Evolutionary conservation across 1,140 invertebrate genomes (phyloP).

Genomic region (Sesamia nonagrioides): DNA sequence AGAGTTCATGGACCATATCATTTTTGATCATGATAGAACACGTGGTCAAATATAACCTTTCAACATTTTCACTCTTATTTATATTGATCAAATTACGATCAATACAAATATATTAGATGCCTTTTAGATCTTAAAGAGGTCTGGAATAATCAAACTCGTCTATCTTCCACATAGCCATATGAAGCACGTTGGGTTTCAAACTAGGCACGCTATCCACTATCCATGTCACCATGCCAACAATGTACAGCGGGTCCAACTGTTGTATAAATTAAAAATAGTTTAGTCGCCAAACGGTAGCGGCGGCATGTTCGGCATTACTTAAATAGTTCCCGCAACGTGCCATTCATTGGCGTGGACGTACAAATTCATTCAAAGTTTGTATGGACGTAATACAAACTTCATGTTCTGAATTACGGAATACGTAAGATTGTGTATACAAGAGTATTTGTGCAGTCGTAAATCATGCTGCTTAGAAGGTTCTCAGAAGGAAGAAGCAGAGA

Average conservation of each 20-base stretch:
- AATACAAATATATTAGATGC: background rate
- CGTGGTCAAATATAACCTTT: background rate
- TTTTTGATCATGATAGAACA: too few relatives aligned
- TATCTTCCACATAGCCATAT: background rate
- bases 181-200: conserved; percentile 4
- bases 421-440: background rate
- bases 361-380: conserved; percentile 3
- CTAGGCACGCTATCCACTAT: conserved; percentile 29
- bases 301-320: conserved; percentile 9
- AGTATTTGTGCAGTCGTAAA: conserved; percentile 2
- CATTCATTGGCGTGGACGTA: conserved; percentile 29
- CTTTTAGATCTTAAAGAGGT: background rate
- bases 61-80: background rate
- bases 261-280: conserved; percentile 48
- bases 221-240: conserved; percentile 29
- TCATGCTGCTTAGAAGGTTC: background rate
- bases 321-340: conserved; percentile 24
- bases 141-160: background rate
- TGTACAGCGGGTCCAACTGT: conserved; percentile 26
- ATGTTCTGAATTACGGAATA: background rate
- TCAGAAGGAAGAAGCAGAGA: background rate
- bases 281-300: conserved; percentile 28
- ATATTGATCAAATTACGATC: too few relatives aligned
- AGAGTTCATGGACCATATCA: too few relatives aligned
- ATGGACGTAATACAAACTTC: background rate